Percentiles rank a stretch among this genome's conserved stretches.
Evolutionary conservation across 2,113 vertebrate genomes (phyloP).

Genomic region (Acanthochromis polyacanthus): DNA sequence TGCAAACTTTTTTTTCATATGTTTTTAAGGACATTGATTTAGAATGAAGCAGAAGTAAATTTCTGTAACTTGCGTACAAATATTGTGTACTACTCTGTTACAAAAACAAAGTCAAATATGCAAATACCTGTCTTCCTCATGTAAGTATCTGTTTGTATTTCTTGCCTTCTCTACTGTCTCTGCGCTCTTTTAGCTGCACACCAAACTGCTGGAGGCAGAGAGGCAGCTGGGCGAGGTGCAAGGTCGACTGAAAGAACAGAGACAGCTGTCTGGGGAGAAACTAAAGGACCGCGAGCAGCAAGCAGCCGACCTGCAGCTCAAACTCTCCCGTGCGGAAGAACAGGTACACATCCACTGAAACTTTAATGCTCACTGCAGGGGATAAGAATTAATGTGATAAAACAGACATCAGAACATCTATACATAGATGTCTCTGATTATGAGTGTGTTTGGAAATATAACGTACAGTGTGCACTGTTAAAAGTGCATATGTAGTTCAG

Average conservation of each 20-base stretch:
- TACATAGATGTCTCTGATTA: background rate
- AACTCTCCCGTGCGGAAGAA: conserved; percentile 94
- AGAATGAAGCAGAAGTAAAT: no score
- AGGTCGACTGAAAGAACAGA: conserved; percentile 97
- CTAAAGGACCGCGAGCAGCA: conserved; percentile 97
- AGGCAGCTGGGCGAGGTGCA: conserved; percentile 95
- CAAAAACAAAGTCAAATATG: background rate
- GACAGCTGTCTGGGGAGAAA: conserved; percentile 97
- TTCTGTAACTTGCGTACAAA: no score
- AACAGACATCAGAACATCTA: accelerated
- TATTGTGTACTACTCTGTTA: background rate
- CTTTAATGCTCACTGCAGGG: background rate
- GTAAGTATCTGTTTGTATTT: background rate
- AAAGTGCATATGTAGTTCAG: no score
- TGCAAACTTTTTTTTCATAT: no score
- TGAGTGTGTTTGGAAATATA: background rate
- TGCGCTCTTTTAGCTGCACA: conserved; percentile 86
- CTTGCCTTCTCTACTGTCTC: background rate
- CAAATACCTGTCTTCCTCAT: background rate
- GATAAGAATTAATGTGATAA: background rate
- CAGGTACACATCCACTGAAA: conserved; percentile 83
- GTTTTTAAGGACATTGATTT: no score
- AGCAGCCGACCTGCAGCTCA: conserved; percentile 94
- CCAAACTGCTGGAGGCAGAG: conserved; percentile 95
- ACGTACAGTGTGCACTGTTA: background rate